Evolutionary conservation across 1,140 invertebrate species (phyloP).

Genomic region (Centruroides vittatus): DNA sequence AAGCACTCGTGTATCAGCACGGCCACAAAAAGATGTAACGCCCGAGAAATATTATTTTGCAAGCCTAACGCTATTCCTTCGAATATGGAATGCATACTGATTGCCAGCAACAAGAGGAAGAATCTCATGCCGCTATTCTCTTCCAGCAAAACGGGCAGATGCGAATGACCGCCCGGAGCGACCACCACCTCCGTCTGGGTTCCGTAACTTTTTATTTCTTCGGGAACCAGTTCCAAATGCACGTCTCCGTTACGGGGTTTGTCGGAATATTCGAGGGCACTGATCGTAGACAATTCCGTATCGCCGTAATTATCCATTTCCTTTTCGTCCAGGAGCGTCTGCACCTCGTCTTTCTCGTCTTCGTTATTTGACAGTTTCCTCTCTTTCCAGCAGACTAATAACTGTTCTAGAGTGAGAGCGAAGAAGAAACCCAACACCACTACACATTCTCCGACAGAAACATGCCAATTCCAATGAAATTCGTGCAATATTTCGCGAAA

Average conservation of each 20-base stretch:
- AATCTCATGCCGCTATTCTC: slow-evolving; percentile 20
- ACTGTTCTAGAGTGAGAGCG: slow-evolving; percentile 21
- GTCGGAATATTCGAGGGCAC: slow-evolving; percentile 1
- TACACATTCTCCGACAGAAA: slow-evolving; percentile 21
- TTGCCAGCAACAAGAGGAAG: slow-evolving; percentile 28
- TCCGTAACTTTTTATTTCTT: not conserved
- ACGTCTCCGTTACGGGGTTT: not conserved
- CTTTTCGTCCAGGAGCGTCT: slow-evolving; percentile 11
- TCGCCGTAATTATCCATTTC: slow-evolving; percentile 11
- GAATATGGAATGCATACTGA: slow-evolving; percentile 32
- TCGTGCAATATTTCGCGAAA: slow-evolving; percentile 17
- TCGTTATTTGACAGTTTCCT: not conserved
- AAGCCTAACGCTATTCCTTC: slow-evolving; percentile 34
- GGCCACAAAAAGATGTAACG: slow-evolving; percentile 29
- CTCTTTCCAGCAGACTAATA: slow-evolving; percentile 14
- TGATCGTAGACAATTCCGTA: not conserved
- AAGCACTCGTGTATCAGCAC: slow-evolving; percentile 31
- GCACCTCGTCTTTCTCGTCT: slow-evolving; percentile 8
- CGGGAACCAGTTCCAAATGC: not conserved
- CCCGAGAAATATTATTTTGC: slow-evolving; percentile 22
- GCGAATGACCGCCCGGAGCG: slow-evolving; percentile 1
- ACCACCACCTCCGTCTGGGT: not conserved
- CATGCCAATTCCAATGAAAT: slow-evolving; percentile 7
- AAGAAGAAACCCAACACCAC: slow-evolving; percentile 25
- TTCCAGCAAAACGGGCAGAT: slow-evolving; percentile 10